Conservation (phyloP, 2,797 vertebrate genomes). For the Sebastes steindachneri region DNA sequence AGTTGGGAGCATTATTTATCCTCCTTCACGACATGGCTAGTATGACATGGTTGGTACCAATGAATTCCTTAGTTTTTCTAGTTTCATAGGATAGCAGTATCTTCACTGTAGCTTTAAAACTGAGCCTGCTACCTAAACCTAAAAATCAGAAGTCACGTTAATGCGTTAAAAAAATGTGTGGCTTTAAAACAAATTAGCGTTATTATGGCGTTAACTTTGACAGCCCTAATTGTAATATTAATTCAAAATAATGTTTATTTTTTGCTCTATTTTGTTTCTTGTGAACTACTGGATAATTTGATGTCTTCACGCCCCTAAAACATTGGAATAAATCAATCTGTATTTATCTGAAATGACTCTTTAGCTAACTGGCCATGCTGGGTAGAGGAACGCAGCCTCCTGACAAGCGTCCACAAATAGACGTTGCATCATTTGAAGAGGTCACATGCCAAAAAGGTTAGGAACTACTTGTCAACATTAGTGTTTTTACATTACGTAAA, state of each 20-base stretch:
- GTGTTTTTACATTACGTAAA: neutral
- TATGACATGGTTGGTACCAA: too few relatives aligned
- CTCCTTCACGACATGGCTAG: too few relatives aligned
- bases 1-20: too few relatives aligned
- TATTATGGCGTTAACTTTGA: too few relatives aligned
- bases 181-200: too few relatives aligned
- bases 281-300: neutral
- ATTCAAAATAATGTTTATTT: neutral
- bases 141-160: too few relatives aligned
- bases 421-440: neutral
- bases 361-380: neutral
- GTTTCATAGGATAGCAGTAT: too few relatives aligned
- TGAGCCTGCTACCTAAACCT: too few relatives aligned
- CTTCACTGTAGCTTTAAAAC: too few relatives aligned
- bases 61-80: too few relatives aligned
- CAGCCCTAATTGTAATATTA: too few relatives aligned
- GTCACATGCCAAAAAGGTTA: neutral
- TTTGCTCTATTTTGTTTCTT: neutral
- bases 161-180: too few relatives aligned
- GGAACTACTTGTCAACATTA: neutral
- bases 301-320: neutral
- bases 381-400: neutral
- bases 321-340: neutral
- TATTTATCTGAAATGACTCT: neutral
- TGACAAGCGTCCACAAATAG: conserved; percentile 6